Evolutionary conservation across 2,797 vertebrate genomes (phyloP), one percentile per base, ranked within the genome.

Genomic region (Sebastes diploproa): DNA sequence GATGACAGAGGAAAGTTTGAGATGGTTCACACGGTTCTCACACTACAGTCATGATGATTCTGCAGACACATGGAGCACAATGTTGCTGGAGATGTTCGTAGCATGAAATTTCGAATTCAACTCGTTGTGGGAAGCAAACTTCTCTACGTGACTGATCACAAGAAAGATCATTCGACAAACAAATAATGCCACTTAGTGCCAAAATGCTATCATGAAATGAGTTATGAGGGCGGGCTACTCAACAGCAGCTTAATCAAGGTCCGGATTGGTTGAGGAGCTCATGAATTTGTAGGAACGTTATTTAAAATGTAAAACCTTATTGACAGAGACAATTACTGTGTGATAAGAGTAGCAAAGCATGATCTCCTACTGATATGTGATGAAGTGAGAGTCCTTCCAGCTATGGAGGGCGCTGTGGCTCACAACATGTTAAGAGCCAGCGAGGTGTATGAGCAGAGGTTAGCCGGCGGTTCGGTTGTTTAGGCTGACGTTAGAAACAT

Each of bases 401-500:
- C 29, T 68, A 70, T 75, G 73, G 22, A 79, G 4, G 52, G 36
- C n/a, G 14, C 23, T 59, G 63, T 34, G 20, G 77, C 66, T 67
- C 63, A 66, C 8, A 16, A 46, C 60, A 85, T 72, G 78, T 73
- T 78, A 64, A 79, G 29, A 73, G 75, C 20, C 62, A 68, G 32
- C 18, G 3, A 55, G 36, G 5, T 75, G 63, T 12, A 77, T 83
- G 80, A 78, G 42, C 14, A 63, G 23, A 38, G 27, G 10, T 69
- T 27, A 81, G 72, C 55, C 29, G 46, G 55, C 64, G 25, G 65
- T 55, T 82, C 52, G 67, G 10, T 67, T 65, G 23, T 12, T 75
- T 62, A 62, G 71, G 71, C 59, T 3, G 34, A 77, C 4, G 50
- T 91, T 84, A 90, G 86, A 82, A 77, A 87, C 50, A 95, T 95